Conservation (phyloP, 1,140 invertebrate genomes). For the Caerostris extrusa region DNA sequence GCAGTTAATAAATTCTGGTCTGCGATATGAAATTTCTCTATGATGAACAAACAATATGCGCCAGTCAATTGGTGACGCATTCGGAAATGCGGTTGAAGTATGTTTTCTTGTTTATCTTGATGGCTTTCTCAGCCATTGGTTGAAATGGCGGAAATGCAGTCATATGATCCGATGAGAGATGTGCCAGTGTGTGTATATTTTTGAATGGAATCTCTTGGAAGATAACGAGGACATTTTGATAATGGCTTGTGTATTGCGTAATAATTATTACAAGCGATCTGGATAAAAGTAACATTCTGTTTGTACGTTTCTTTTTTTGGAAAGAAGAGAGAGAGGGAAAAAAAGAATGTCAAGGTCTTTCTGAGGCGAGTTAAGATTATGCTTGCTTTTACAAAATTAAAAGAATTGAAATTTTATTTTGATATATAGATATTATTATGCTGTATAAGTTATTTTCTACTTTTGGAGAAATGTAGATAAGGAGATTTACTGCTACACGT, state of each 20-base stretch:
- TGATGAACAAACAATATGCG: constrained; percentile 25
- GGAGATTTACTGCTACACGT: background rate
- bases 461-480: background rate
- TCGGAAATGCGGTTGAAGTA: constrained; percentile 3
- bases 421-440: background rate
- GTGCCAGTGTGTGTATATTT: constrained; percentile 5
- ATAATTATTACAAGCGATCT: background rate
- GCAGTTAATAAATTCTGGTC: constrained; percentile 10
- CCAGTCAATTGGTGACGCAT: constrained; percentile 1
- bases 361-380: background rate
- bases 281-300: background rate
- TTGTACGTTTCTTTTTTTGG: background rate
- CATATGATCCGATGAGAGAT: constrained; percentile 27
- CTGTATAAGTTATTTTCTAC: background rate
- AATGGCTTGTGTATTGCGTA: background rate
- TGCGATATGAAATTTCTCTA: background rate
- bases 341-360: background rate
- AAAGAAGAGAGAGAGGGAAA: background rate
- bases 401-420: background rate
- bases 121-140: background rate
- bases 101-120: constrained; percentile 1
- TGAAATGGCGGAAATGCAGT: background rate
- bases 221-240: constrained; percentile 4
- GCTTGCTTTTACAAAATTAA: background rate
- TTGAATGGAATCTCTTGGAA: background rate